Evolutionary conservation across 1,140 invertebrate species (phyloP).

Genomic region (Camponotus vicinus): DNA sequence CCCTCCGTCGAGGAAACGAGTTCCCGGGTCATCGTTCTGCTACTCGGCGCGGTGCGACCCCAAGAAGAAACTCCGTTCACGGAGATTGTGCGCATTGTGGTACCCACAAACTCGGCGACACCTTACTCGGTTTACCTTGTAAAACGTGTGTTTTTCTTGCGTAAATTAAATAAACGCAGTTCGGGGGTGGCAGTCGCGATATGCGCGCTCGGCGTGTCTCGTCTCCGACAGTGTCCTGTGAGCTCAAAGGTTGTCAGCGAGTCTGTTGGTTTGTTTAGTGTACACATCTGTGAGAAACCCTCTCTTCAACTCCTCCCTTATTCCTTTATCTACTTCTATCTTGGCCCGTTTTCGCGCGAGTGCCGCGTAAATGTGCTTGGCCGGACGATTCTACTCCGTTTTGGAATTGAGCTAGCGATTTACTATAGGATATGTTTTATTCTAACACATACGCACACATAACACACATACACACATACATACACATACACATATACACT

Average conservation of each 20-base stretch:
- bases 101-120: slow-evolving; percentile 18
- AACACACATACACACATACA: too few relatives aligned
- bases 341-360: slow-evolving; percentile 21
- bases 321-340: slow-evolving; percentile 30
- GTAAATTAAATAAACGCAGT: slow-evolving; percentile 38
- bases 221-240: slow-evolving; percentile 4
- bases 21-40: slow-evolving; percentile 31
- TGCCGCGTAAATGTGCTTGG: slow-evolving; percentile 36
- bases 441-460: neutral
- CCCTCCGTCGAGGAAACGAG: slow-evolving; percentile 42
- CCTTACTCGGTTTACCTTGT: slow-evolving; percentile 26
- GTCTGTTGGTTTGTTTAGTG: slow-evolving; percentile 15
- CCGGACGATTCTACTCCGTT: slow-evolving; percentile 36
- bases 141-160: slow-evolving; percentile 47
- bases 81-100: slow-evolving; percentile 24
- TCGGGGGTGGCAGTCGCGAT: neutral
- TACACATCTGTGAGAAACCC: neutral
- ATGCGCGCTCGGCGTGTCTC: neutral
- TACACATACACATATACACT: too few relatives aligned
- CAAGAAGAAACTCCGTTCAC: slow-evolving; percentile 21
- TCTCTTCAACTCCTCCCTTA: neutral
- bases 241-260: slow-evolving; percentile 10
- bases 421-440: slow-evolving; percentile 44
- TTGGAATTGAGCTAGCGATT: slow-evolving; percentile 62
- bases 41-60: slow-evolving; percentile 6